phyloP scores from a whole-genome alignment of 2,797 vertebrate genomes.

The Muscicapa comitata region DNA sequence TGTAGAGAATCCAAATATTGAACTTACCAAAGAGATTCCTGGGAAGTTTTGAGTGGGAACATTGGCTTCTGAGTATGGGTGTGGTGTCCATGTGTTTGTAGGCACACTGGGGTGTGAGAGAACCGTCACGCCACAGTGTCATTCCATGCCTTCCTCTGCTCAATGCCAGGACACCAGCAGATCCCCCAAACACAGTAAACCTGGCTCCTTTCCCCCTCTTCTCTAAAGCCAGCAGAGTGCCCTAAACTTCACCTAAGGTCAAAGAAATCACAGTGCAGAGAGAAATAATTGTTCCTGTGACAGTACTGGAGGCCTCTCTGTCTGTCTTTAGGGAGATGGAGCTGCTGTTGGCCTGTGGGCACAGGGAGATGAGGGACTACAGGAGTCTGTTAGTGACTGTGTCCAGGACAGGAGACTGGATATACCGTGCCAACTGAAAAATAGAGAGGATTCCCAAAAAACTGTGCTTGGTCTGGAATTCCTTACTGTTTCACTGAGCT shows the following conservation, averaged over 20 bases:
- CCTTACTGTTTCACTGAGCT: not conserved
- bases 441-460: not conserved
- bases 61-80: not conserved
- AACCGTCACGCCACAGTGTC: fast-evolving
- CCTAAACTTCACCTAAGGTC: not conserved
- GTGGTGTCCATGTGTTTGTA: not conserved
- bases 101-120: not conserved
- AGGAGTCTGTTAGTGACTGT: not conserved
- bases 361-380: not conserved
- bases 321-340: not conserved
- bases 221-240: not conserved
- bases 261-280: not conserved
- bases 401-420: not conserved
- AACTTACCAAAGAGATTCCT: not conserved
- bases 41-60: not conserved
- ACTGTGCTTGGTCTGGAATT: not conserved
- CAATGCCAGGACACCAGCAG: not conserved
- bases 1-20: not conserved
- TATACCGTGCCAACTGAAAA: not conserved
- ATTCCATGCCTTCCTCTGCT: not conserved
- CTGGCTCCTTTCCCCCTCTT: not conserved
- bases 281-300: not conserved
- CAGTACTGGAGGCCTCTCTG: not conserved
- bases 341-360: not conserved
- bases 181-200: not conserved